Evolutionary conservation across 2,113 vertebrate genomes (phyloP), one percentile per base, ranked within the genome.

Genomic region (Andinoacara biseriatus): DNA sequence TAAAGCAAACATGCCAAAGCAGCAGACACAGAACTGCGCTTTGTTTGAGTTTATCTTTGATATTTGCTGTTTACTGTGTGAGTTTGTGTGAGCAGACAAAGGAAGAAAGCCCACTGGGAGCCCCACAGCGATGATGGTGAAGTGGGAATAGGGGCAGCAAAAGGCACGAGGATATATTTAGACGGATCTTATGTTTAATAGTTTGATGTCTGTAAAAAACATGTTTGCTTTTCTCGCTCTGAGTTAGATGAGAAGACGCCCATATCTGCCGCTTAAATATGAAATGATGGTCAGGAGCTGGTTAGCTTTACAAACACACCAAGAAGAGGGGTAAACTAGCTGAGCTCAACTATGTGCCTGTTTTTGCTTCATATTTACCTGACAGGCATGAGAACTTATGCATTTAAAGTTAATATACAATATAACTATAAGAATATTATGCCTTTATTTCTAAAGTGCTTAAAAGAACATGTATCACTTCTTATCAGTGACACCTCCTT

Each of bases 41-140:
- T 49, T 90, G 86, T 87, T 67, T 86, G 74, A 85, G 58, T 86
- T 83, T 79, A 58, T 86, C 83, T 87, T 74, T 82, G 29, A 82
- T 81, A 80, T 90, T 87, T 90, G 72, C 65, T 72, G 76, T 87
- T 82, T 38, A 49, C 75, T 67, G 58, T 38, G 63, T 24, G 65
- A 52, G 63, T 33, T 62, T 59, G 40, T 63, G 38, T 76, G 61
- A 81, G 75, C 78, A 80, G 46, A 72, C 67, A 72, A 69, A 67
- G 43, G 60, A 82, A 74, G 58, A 52, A 61, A 63, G 58, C 18
- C 46, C 84, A 82, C 57, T 3, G 14, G 33, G 77, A 81, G 57
- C 58, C 61, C 29, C 67, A 38, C 78, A 49, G 43, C 11, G 2
- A 11, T 46, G 65, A 72, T 7, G 2, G 69, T 31, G 49, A 33